Percentiles rank a stretch among this genome's conserved stretches.
These are phyloP conservation scores for Noturus placidus DNA, from an alignment of 2,113 vertebrate species.

Conservation along the genomic window DNA sequence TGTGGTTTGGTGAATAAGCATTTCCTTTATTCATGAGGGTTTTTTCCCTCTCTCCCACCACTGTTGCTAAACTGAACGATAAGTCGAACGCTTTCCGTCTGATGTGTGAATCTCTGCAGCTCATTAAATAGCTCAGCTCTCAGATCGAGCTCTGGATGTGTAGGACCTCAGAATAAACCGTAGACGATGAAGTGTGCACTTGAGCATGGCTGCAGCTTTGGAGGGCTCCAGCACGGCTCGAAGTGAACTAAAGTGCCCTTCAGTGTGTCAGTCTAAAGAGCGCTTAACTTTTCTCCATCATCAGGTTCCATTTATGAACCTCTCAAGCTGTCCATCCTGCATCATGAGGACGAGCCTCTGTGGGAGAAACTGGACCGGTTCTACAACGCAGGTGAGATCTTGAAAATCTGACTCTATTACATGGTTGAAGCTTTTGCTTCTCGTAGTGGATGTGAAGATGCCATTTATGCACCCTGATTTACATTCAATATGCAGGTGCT, in stretches of 20 bases:
- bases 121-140: slow-evolving; percentile 16
- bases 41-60: background rate
- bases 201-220: slow-evolving; percentile 8
- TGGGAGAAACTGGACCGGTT: slow-evolving; percentile 93
- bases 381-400: slow-evolving; percentile 85
- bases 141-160: background rate
- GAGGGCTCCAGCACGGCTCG: background rate
- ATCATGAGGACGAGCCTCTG: slow-evolving; percentile 78
- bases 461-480: background rate
- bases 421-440: background rate
- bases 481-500: background rate
- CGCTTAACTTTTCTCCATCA: slow-evolving; percentile 27
- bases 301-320: slow-evolving; percentile 97
- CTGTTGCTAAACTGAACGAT: background rate
- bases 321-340: slow-evolving; percentile 81
- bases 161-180: background rate
- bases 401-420: background rate
- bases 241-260: background rate
- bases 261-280: slow-evolving; percentile 37
- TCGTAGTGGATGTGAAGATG: background rate
- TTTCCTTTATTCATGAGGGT: background rate
- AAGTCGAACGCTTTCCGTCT: background rate
- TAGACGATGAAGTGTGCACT: slow-evolving; percentile 25
- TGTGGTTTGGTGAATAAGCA: slow-evolving; percentile 23
- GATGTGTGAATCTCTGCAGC: slow-evolving; percentile 25